phyloP scores from a whole-genome alignment of 2,888 invertebrate genomes.

The Polymixis lichenea region DNA sequence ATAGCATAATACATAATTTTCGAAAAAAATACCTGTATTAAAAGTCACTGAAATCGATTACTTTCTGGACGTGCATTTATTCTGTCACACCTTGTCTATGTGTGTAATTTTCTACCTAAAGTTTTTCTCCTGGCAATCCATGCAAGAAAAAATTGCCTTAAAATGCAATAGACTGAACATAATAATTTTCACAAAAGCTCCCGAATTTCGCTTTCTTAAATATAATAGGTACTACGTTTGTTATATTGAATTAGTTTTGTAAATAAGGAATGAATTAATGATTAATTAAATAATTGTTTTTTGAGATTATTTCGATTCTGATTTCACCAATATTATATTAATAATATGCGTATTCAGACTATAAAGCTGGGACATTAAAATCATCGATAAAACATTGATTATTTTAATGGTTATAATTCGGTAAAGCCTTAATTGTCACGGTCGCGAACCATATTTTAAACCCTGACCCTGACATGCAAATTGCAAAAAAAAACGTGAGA shows the following conservation, averaged over 20 bases:
- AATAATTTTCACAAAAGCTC: constrained; percentile 24
- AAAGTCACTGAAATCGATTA: too few species aligned
- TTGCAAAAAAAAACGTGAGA: too few species aligned
- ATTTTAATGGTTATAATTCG: too few species aligned
- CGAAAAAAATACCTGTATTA: too few species aligned
- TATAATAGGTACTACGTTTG: constrained; percentile 23
- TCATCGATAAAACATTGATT: too few species aligned
- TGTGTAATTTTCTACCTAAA: not conserved
- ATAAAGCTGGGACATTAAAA: too few species aligned
- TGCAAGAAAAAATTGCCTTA: not conserved
- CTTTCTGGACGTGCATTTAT: too few species aligned
- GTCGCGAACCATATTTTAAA: too few species aligned
- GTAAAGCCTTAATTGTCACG: too few species aligned
- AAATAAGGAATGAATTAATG: constrained; percentile 19
- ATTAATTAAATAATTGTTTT: constrained; percentile 23
- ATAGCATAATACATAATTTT: too few species aligned
- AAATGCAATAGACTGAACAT: constrained; percentile 31
- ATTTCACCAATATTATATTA: constrained; percentile 34
- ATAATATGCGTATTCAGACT: too few species aligned
- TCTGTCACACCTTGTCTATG: not conserved
- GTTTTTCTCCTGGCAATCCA: not conserved
- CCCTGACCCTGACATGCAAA: too few species aligned
- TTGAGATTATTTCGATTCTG: constrained; percentile 42
- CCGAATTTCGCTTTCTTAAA: constrained; percentile 33
- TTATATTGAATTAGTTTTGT: constrained; percentile 26